A percentile compares a stretch with the other conserved stretches of the same genome.
Evolutionary conservation across 1,140 invertebrate genomes (phyloP).

Genomic region (Eciton burchellii): DNA sequence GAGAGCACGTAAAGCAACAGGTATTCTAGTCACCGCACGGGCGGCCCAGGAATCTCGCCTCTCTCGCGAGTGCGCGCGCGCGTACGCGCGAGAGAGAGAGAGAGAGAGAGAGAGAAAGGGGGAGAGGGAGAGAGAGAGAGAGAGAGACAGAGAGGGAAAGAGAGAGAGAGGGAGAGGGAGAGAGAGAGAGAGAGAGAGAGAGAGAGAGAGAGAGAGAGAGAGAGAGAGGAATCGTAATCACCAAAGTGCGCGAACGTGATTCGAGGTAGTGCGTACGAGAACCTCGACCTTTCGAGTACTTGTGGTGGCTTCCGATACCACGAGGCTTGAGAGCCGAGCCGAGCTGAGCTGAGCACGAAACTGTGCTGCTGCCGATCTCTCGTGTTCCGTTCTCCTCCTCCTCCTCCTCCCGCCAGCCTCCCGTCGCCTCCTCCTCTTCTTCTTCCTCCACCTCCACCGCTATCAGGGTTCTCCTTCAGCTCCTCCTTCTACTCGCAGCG

Average conservation of each 20-base stretch:
- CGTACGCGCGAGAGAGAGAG: constrained; percentile 1
- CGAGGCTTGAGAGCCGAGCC: constrained; percentile 72
- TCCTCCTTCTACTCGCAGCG: constrained; percentile 72
- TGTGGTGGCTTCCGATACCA: constrained; percentile 66
- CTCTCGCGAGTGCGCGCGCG: constrained; percentile 32
- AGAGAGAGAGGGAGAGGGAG: not conserved
- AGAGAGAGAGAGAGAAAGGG: not conserved
- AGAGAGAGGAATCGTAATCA: constrained; percentile 18
- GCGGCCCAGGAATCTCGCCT: constrained; percentile 56
- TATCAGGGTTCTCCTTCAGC: constrained; percentile 70
- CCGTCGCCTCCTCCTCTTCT: constrained; percentile 60
- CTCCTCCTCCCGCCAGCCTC: constrained; percentile 57
- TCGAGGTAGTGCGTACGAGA: constrained; percentile 19
- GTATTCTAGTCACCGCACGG: constrained; percentile 44
- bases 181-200: too few species aligned
- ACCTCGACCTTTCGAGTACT: constrained; percentile 53
- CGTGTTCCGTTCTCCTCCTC: constrained; percentile 79
- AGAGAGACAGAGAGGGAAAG: not conserved
- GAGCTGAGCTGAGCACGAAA: constrained; percentile 79
- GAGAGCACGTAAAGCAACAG: constrained; percentile 49
- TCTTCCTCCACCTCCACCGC: constrained; percentile 68
- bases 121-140: not conserved
- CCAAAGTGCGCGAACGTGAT: constrained; percentile 23
- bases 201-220: too few species aligned
- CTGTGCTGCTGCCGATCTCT: constrained; percentile 84